Conservation (phyloP, 2,113 vertebrate species). For the Stictonetta naevosa region DNA sequence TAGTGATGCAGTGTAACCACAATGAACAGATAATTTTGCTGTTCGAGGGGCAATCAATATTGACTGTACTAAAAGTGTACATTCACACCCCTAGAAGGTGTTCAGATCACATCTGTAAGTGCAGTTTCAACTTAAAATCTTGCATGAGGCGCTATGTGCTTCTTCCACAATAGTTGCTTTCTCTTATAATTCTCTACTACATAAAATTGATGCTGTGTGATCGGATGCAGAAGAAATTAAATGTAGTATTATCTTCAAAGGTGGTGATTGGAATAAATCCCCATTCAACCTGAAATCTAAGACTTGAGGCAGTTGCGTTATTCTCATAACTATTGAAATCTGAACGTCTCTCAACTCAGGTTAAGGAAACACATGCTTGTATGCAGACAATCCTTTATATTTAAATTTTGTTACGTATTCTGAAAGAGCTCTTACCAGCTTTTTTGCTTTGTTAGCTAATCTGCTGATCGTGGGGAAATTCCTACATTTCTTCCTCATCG, state of each 20-base stretch:
- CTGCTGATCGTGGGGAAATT: not conserved
- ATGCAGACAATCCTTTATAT: not conserved
- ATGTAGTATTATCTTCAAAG: not conserved
- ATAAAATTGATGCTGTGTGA: not conserved
- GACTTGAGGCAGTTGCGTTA: not conserved
- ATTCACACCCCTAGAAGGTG: rapidly evolving
- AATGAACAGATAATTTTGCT: not conserved
- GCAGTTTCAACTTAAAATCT: not conserved
- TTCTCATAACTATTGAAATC: not conserved
- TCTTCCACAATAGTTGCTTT: not conserved
- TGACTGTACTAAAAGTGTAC: not conserved
- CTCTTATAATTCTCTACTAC: not conserved
- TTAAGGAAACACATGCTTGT: not conserved
- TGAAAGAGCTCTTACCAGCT: not conserved
- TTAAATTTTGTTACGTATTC: not conserved
- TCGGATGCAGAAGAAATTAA: not conserved
- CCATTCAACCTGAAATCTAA: not conserved
- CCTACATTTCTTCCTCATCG: not conserved
- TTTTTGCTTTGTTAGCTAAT: not conserved
- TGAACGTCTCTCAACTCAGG: not conserved
- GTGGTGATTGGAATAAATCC: not conserved
- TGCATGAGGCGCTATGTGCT: rapidly evolving
- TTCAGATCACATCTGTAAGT: not conserved
- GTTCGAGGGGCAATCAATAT: not conserved
- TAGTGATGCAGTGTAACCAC: not conserved